phyloP scores from a whole-genome alignment of 2,113 vertebrate genomes.

The Notechis scutatus region DNA sequence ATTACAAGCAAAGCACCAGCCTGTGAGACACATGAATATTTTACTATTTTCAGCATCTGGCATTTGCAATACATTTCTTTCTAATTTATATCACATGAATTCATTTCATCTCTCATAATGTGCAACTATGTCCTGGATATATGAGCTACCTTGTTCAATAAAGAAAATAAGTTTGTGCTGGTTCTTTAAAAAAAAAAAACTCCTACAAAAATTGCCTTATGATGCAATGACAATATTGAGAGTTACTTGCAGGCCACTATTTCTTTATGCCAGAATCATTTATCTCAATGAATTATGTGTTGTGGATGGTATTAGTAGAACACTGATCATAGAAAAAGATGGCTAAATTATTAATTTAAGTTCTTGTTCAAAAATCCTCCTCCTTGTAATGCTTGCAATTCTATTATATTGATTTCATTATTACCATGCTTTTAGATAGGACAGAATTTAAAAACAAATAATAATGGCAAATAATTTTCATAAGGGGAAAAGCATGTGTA shows the following conservation, averaged over 20 bases:
- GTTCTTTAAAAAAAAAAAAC: background rate
- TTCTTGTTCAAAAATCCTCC: background rate
- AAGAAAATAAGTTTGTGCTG: accelerated
- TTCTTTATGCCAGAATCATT: background rate
- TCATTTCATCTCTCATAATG: slow-evolving; percentile 33
- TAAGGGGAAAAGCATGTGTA: background rate
- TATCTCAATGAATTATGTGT: background rate
- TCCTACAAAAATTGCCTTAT: background rate
- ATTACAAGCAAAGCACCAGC: slow-evolving; percentile 25
- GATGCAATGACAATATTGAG: background rate
- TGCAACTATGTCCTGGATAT: background rate
- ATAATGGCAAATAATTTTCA: background rate
- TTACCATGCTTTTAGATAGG: background rate
- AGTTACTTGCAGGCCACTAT: background rate
- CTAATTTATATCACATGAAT: slow-evolving; percentile 22
- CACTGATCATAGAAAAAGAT: background rate
- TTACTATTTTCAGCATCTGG: slow-evolving; percentile 37
- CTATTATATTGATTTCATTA: background rate
- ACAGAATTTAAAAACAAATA: background rate
- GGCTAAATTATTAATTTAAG: background rate
- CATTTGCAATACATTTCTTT: slow-evolving; percentile 30
- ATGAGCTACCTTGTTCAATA: slow-evolving; percentile 8
- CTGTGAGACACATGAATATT: slow-evolving; percentile 39
- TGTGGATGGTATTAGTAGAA: background rate
- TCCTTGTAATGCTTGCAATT: background rate